These are phyloP conservation scores for Drosophila subpulchrella DNA, from an alignment of 1,140 invertebrate genomes.

Conservation along the genomic window DNA sequence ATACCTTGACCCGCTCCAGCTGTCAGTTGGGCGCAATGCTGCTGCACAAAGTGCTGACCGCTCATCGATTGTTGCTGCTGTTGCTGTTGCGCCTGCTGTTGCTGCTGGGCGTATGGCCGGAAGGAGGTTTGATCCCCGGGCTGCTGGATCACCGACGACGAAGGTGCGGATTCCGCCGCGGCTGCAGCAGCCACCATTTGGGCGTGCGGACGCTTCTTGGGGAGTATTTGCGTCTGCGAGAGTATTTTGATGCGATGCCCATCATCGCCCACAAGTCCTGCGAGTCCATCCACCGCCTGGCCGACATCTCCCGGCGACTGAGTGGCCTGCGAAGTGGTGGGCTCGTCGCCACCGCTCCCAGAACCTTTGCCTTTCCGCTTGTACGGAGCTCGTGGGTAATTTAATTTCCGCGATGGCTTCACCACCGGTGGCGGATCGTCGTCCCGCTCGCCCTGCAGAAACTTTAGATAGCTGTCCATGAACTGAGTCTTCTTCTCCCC, in stretches of 20 bases:
- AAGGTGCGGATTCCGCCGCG: slow-evolving; percentile 65
- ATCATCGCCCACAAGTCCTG: slow-evolving; percentile 71
- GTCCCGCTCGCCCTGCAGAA: slow-evolving; percentile 92
- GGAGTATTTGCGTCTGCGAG: slow-evolving; percentile 83
- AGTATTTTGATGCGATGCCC: slow-evolving; percentile 84
- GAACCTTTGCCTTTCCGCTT: slow-evolving; percentile 59
- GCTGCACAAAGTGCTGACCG: slow-evolving; percentile 72
- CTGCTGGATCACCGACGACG: slow-evolving; percentile 77
- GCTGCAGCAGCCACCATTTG: slow-evolving; percentile 80
- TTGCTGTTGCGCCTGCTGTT: slow-evolving; percentile 62
- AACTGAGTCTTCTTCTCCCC: slow-evolving; percentile 89
- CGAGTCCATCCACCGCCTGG: slow-evolving; percentile 34
- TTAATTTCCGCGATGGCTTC: slow-evolving; percentile 77
- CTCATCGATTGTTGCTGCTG: slow-evolving; percentile 58
- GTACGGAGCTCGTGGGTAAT: slow-evolving; percentile 73
- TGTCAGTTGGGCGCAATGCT: slow-evolving; percentile 76
- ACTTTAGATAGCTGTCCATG: slow-evolving; percentile 93
- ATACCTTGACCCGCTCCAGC: slow-evolving; percentile 76
- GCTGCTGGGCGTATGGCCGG: slow-evolving; percentile 78
- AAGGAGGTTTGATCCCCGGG: slow-evolving; percentile 78
- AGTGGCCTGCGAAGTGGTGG: slow-evolving; percentile 60
- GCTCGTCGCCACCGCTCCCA: slow-evolving; percentile 48
- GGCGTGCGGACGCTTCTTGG: slow-evolving; percentile 80
- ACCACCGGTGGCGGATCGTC: slow-evolving; percentile 89
- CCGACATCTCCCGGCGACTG: slow-evolving; percentile 38